Conservation (phyloP, 2,113 vertebrate species). For the Chroicocephalus ridibundus region DNA sequence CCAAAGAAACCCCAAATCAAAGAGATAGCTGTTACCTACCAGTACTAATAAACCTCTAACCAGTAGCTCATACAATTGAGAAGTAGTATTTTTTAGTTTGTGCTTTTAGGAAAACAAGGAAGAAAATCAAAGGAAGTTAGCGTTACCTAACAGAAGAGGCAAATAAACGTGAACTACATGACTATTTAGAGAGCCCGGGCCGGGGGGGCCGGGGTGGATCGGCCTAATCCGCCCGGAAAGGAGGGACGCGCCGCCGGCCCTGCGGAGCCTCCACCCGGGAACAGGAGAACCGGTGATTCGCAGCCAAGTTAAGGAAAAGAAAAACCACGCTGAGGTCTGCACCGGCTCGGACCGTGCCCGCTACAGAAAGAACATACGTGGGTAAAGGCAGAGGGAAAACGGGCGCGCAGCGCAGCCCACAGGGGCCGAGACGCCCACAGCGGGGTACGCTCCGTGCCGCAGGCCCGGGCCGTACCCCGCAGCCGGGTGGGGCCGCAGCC, state of each 20-base stretch:
- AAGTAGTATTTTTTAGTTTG: not conserved
- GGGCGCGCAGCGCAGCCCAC: accelerated
- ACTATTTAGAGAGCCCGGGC: not conserved
- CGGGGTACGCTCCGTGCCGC: not conserved
- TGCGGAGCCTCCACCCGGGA: not conserved
- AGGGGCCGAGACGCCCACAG: accelerated
- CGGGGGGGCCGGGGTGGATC: not conserved
- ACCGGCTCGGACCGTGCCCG: not conserved
- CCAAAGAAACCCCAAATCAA: not conserved
- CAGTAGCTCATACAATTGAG: accelerated
- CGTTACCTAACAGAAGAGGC: not conserved
- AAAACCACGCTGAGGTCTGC: not conserved
- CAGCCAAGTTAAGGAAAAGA: not conserved
- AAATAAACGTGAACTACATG: not conserved
- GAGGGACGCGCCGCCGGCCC: slow-evolving; percentile 2
- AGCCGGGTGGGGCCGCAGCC: not conserved
- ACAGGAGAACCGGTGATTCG: not conserved
- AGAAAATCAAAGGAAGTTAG: not conserved
- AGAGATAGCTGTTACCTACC: not conserved
- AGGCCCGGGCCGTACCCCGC: not conserved
- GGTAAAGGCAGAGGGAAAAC: not conserved
- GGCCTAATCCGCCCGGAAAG: slow-evolving; percentile 29
- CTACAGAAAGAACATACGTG: accelerated
- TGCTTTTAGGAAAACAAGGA: not conserved
- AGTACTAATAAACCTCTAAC: not conserved